A percentile compares a stretch with the other conserved stretches of the same genome.
Evolutionary conservation across 2,888 invertebrate species (phyloP).

Genomic region (Eupithecia centaureata): DNA sequence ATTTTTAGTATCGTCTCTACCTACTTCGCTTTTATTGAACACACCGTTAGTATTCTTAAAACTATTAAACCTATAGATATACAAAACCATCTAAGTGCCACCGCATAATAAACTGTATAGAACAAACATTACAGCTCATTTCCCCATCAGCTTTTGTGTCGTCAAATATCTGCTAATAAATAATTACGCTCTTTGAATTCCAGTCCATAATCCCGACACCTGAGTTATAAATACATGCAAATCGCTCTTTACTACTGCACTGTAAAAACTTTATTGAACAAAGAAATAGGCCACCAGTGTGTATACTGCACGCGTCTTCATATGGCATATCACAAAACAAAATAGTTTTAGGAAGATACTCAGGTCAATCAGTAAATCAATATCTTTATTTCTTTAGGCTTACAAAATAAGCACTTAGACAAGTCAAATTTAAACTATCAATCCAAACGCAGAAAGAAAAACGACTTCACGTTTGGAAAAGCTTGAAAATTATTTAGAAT

Average conservation of each 20-base stretch:
- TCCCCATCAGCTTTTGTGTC: not conserved
- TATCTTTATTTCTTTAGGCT: no score
- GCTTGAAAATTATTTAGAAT: no score
- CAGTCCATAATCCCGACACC: slow-evolving; percentile 27
- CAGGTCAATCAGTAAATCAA: no score
- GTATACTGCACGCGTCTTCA: not conserved
- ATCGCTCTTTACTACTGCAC: slow-evolving; percentile 15
- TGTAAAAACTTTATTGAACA: slow-evolving; percentile 24
- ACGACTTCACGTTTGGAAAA: no score
- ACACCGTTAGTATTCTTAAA: slow-evolving; percentile 12
- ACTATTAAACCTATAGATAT: not conserved
- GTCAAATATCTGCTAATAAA: slow-evolving; percentile 13
- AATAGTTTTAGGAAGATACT: no score
- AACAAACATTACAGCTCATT: not conserved
- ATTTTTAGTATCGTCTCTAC: not conserved
- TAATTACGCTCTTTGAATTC: slow-evolving; percentile 24
- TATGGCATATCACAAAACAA: not conserved
- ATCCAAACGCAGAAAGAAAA: no score
- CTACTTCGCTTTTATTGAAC: not conserved
- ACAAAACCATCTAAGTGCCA: slow-evolving; percentile 3
- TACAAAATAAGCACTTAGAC: no score
- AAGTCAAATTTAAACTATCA: no score
- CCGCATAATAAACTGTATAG: slow-evolving; percentile 7
- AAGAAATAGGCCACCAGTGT: slow-evolving; percentile 18
- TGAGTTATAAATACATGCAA: slow-evolving; percentile 28